Base-by-base conservation (phyloP, 2,113 vertebrate genomes). In the Lampris megalopsis region DNA sequence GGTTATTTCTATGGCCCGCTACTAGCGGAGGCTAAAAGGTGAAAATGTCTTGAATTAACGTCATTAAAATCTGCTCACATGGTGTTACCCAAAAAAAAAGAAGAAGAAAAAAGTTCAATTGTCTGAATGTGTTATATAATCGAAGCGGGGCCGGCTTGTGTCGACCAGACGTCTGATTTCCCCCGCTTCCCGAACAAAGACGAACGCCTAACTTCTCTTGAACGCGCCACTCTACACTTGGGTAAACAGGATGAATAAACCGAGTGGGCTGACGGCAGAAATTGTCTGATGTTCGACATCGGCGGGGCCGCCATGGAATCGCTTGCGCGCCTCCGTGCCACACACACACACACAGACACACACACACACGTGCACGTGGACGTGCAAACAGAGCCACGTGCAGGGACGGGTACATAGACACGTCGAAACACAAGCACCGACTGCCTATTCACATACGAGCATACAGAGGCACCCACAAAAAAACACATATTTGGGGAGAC, bases 161-260 rank as follows among this genome's bases (percentile, higher is more conserved):
- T 78, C 63, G 73, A 60, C 69, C 41, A 71, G 58, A 67, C 42
- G 48, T 45, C 49, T 43, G 82, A 67, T 50, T 43, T 86, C 63
- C 71, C 40, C 68, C 45, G 60, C 49, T 47, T 77, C 68, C 42
- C 49, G 56, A 79, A 62, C 64, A 66, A 48, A 80, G 5, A 63
- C 75, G 77, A 60, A 75, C 43, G 68, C 77, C 53, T 61, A 10
- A 10, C 59, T 82, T 76, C 67, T 58, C 63, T 80, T 71, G 74
- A 74, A n/a, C n/a, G n/a, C n/a, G n/a, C n/a, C n/a, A n/a, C n/a
- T n/a, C n/a, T n/a, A 70, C 64, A 69, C 60, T n/a, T 56, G 68
- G 50, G 75, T 78, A 87, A 84, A 91, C 84, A 86, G 57, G 73
- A 89, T 84, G 77, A 87, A 86, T 83, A 83, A 87, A 86, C 83